These are phyloP conservation scores for Euura lappo DNA, from an alignment of 1,140 invertebrate genomes.

Conservation along the genomic window DNA sequence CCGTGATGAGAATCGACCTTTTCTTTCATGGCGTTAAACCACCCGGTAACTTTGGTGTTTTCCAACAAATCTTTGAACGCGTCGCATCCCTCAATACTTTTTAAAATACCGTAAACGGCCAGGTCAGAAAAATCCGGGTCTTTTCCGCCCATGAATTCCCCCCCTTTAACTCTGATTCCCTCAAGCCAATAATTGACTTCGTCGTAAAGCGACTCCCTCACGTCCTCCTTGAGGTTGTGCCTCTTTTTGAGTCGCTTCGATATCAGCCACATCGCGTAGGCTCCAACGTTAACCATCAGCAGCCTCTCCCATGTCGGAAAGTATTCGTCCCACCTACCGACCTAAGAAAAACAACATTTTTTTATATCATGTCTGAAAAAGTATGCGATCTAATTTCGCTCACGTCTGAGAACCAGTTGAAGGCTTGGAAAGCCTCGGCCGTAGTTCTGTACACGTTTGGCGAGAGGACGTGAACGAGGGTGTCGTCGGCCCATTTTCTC, in stretches of 20 bases:
- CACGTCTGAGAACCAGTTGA: conserved; percentile 88
- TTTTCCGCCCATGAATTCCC: conserved; percentile 83
- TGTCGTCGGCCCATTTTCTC: conserved; percentile 93
- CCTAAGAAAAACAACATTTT: conserved; percentile 49
- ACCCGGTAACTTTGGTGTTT: conserved; percentile 74
- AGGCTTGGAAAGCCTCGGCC: conserved; percentile 85
- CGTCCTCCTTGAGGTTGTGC: conserved; percentile 87
- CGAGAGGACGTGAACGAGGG: conserved; percentile 90
- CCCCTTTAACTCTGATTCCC: conserved; percentile 73
- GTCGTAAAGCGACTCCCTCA: conserved; percentile 88
- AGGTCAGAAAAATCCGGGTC: conserved; percentile 93
- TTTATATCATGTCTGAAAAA: conserved; percentile 8
- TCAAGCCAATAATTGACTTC: conserved; percentile 83
- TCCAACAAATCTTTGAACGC: conserved; percentile 85
- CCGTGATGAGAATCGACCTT: conserved; percentile 61
- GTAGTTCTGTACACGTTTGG: conserved; percentile 95
- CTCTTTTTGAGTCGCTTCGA: conserved; percentile 87
- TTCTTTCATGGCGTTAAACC: conserved; percentile 63
- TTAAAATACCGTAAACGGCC: conserved; percentile 91
- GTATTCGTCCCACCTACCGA: conserved; percentile 90
- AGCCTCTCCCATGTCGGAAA: conserved; percentile 86
- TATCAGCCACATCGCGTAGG: conserved; percentile 92
- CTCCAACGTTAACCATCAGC: conserved; percentile 93
- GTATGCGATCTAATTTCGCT: conserved; percentile 27
- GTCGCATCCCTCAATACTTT: conserved; percentile 92